Evolutionary conservation across 2,888 invertebrate species (phyloP), one percentile per base, ranked within the genome.

Genomic region (Drosophila quinaria): DNA sequence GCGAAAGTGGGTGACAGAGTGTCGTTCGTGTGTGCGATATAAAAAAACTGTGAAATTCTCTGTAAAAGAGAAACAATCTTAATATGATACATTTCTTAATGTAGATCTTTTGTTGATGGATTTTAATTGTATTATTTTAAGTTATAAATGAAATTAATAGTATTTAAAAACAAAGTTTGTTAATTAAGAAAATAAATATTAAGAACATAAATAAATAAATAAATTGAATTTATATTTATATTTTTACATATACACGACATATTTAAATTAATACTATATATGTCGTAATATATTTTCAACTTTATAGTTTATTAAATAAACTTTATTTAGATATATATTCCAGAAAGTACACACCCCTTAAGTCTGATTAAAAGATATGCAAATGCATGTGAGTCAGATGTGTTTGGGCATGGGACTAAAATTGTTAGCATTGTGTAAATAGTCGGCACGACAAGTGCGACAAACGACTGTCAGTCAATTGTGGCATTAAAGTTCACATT

Each of bases 391-490:
- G 74, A 74, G 66, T 74, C 79, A 60, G 17, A 19, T 33, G 10
- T 19, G n/a, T 33, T 19, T 19, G 22, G 33, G 39, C 9, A 11
- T 8, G 25, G 22, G 19, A 10, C 10, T 13, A 15, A 25, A 25
- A 61, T 54, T 39, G 58, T 60, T 74, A 41, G 42, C 33, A 58
- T 54, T 56, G 39, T 67, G 61, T 52, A 68, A 71, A 71, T 69
- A 62, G 61, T 51, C 49, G 50, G 52, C 42, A 47, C 68, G 84
- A 68, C 80, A 89, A 81, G 68, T 65, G 83, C 86, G 56, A 67
- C 87, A 61, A 75, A 83, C 78, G 81, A 44, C 73, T 81, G 80
- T 72, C 86, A 70, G 67, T 82, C 86, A 86, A 70, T 70, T 70
- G 39, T 67, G 68, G 70, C 84, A 85, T 87, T 86, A 78, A 85